Base-by-base conservation (phyloP, 2,888 invertebrate species). In the Blomia tropicalis region DNA sequence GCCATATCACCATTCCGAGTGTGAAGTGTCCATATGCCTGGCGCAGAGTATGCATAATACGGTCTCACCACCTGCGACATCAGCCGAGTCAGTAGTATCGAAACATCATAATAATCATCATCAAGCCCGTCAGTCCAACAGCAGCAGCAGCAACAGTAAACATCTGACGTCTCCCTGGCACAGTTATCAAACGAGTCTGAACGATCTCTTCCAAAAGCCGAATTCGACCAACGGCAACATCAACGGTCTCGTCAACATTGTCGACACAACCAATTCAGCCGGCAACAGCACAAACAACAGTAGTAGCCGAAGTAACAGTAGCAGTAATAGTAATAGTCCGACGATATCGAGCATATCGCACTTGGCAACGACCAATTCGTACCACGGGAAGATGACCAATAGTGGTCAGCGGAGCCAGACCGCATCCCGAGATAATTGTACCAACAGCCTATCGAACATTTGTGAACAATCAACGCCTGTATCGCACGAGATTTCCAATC, bases 361-460 rank as follows among this genome's bases (percentile, higher is more conserved):
- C 47, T 65, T 67, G 36, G 67, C 68, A 25, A 68, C 68, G 56
- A 67, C 67, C 29, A 67, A 67, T 25, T 66, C 64, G 63, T 69
- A 69, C 53, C 67, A 68, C 25, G 69, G 67, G 43, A 69, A 69
- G 60, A 68, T 69, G 66, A 66, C 51, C 67, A 17, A 67, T 65
- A 5, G 60, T 66, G 43, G 25, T 30, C 43, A 30, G 30, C 27
- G n/a, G 19, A 43, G 47, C 60, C 47, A 32, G 58, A 43, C 54
- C 54, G 27, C n/a, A 25, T 47, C 51, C 53, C 30, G 22, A 43
- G 51, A 54, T 58, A 63, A 3, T 51, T 36, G 17, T 23, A 58
- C 31, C 25, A 63, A 47, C 51, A 47, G 22, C 22, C 51, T 47
- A 14, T 27, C 22, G 7, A 17, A 41, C 41, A 7, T 47, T 27